These are phyloP conservation scores for Diadegma fenestrale DNA, from an alignment of 2,888 invertebrate genomes.

Conservation along the genomic window DNA sequence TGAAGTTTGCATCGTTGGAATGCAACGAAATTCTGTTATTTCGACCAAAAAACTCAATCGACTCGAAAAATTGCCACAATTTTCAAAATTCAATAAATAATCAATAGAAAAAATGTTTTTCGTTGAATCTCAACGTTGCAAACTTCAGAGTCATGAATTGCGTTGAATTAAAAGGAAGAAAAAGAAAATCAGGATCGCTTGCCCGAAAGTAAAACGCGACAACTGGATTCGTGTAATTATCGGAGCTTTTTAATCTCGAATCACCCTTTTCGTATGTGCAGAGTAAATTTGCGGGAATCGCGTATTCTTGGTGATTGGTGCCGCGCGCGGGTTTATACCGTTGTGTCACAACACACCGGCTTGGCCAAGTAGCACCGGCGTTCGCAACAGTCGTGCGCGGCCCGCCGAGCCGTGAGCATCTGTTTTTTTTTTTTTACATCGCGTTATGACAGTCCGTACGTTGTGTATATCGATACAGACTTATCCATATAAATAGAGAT, in stretches of 20 bases:
- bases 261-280: slow-evolving; percentile 3
- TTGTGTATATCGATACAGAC: slow-evolving; percentile 4
- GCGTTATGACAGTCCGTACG: slow-evolving; percentile 41
- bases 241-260: not conserved
- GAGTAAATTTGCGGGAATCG: slow-evolving; percentile 58
- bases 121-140: no score
- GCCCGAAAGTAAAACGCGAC: not conserved
- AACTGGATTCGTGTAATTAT: not conserved
- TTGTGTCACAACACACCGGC: slow-evolving; percentile 70
- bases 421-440: slow-evolving; percentile 33
- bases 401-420: slow-evolving; percentile 80
- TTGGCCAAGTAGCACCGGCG: slow-evolving; percentile 76
- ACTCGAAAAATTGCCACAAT: no score
- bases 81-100: no score
- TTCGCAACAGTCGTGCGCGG: slow-evolving; percentile 81
- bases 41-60: no score
- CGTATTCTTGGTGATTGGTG: slow-evolving; percentile 63
- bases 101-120: no score
- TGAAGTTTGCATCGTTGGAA: no score
- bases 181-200: not conserved
- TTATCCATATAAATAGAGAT: slow-evolving; percentile 6
- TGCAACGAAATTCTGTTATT: no score
- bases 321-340: slow-evolving; percentile 68
- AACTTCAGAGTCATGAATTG: no score
- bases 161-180: not conserved